Conservation (phyloP, 2,113 vertebrate species). For the Coreoperca whiteheadi region DNA sequence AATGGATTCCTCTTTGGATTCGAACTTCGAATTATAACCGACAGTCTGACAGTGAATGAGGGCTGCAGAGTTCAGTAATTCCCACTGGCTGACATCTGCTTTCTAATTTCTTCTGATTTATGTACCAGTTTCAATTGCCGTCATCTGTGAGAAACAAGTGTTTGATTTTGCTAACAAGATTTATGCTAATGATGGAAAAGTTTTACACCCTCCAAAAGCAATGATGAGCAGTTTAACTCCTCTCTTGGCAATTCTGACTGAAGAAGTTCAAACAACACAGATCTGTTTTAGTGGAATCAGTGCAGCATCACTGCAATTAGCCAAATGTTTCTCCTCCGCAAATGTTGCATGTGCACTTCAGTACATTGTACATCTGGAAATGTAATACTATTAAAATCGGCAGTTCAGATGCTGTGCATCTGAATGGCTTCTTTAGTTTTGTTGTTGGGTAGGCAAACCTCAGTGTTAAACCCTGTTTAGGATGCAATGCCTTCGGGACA, state of each 20-base stretch:
- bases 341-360: background rate
- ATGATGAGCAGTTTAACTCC: slow-evolving; percentile 16
- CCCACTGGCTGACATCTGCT: slow-evolving; percentile 11
- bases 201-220: background rate
- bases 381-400: background rate
- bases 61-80: background rate
- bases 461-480: background rate
- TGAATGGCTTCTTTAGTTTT: background rate
- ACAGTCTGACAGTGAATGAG: background rate
- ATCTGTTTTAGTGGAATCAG: background rate
- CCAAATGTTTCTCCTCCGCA: background rate
- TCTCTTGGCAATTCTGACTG: background rate
- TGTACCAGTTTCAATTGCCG: background rate
- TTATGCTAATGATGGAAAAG: slow-evolving; percentile 16
- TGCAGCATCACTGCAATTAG: slow-evolving; percentile 4
- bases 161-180: slow-evolving; percentile 17
- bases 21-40: background rate
- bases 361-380: background rate
- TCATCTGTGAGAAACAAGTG: background rate
- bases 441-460: background rate
- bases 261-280: background rate
- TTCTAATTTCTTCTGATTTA: slow-evolving; percentile 22
- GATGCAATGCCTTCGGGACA: background rate
- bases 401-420: background rate
- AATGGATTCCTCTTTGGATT: background rate